Conservation (phyloP, 2,113 vertebrate species). For the Rhynchopsitta pachyrhyncha region DNA sequence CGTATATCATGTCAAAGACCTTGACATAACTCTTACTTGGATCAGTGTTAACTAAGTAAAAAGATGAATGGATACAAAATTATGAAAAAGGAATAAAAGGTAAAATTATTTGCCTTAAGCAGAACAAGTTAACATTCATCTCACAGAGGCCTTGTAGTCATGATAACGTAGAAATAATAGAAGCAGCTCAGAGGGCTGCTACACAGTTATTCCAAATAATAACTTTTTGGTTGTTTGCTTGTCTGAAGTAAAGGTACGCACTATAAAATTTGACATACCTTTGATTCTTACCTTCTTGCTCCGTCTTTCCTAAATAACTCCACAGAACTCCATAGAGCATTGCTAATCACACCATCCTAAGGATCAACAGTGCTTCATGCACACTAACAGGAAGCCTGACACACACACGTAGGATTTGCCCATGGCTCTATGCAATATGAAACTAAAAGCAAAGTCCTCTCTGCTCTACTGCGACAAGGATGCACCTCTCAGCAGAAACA, state of each 20-base stretch:
- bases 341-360: background rate
- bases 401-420: background rate
- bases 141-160: background rate
- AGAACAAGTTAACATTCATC: background rate
- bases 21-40: background rate
- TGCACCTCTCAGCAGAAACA: background rate
- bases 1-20: background rate
- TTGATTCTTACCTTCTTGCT: background rate
- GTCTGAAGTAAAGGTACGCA: background rate
- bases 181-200: background rate
- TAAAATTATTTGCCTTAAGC: background rate
- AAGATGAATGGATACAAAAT: background rate
- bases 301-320: background rate
- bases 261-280: background rate
- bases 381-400: background rate
- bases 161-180: background rate
- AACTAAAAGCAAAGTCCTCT: background rate
- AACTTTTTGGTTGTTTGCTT: background rate
- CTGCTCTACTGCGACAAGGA: background rate
- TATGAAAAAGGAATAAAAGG: background rate
- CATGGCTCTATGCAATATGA: background rate
- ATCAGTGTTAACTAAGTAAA: background rate
- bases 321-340: background rate
- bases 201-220: background rate
- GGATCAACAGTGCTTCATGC: background rate